These are phyloP conservation scores for Metacarcinus magister DNA, from an alignment of 2,888 invertebrate species.

Conservation along the genomic window DNA sequence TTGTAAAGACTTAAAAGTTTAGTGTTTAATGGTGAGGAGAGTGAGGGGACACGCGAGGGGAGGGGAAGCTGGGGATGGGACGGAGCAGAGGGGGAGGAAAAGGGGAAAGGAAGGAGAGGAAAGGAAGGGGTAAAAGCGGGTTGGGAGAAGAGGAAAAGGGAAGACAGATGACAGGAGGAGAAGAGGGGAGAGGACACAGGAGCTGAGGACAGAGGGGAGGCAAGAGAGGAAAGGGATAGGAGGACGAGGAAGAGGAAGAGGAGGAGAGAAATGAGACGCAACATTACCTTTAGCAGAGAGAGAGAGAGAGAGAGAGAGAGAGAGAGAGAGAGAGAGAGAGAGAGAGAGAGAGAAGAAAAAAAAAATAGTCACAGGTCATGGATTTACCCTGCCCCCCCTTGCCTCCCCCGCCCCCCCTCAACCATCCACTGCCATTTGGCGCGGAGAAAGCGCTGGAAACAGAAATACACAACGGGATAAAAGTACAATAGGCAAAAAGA, in stretches of 20 bases:
- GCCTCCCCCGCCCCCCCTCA: neutral
- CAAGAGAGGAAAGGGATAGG: neutral
- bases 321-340: constrained; percentile 36
- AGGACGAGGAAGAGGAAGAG: neutral
- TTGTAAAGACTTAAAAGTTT: constrained; percentile 39
- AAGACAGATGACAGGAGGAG: neutral
- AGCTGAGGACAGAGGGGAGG: neutral
- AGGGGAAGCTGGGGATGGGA: neutral
- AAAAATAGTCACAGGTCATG: neutral
- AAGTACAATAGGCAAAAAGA: neutral
- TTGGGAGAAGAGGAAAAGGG: neutral
- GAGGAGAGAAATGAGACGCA: neutral
- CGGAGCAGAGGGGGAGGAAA: neutral
- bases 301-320: neutral
- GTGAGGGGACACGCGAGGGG: neutral
- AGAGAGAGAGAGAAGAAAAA: constrained; percentile 3
- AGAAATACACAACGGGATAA: neutral
- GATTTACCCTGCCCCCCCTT: too few relatives aligned
- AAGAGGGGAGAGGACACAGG: neutral
- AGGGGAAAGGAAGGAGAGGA: neutral
- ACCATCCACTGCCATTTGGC: neutral
- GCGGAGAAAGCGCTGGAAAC: constrained; percentile 1
- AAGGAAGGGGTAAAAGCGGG: neutral
- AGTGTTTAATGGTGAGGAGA: constrained; percentile 41
- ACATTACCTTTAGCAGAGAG: neutral